Conservation (phyloP, 2,797 vertebrate species). For the Periparus ater region DNA sequence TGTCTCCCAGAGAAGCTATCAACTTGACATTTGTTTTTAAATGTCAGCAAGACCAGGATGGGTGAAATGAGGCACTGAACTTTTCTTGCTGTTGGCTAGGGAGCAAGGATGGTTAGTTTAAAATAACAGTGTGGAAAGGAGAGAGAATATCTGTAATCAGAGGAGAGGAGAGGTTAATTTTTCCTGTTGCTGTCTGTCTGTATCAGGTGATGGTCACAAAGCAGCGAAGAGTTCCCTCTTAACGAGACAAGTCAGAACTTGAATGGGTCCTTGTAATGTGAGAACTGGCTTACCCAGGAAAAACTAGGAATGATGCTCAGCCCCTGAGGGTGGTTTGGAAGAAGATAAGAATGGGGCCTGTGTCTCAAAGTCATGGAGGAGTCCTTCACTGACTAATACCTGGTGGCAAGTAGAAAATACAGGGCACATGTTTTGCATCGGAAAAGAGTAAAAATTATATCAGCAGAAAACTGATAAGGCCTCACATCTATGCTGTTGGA, state of each 20-base stretch:
- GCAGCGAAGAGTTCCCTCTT: neutral
- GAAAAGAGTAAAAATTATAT: neutral
- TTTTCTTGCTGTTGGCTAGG: neutral
- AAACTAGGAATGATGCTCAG: neutral
- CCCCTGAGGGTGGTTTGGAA: neutral
- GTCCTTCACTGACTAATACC: neutral
- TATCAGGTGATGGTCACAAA: neutral
- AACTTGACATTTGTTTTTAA: constrained; percentile 16
- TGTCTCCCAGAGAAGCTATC: neutral
- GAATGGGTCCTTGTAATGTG: neutral
- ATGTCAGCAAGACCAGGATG: neutral
- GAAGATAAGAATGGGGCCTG: neutral
- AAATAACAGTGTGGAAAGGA: neutral
- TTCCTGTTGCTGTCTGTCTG: neutral
- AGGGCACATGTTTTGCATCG: neutral
- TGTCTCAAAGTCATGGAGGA: neutral
- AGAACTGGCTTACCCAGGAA: neutral
- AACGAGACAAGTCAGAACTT: neutral
- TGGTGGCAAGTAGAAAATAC: neutral
- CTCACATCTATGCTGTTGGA: neutral
- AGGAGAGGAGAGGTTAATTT: neutral
- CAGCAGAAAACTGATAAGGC: neutral
- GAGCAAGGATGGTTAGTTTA: neutral
- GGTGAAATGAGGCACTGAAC: neutral
- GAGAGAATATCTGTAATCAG: neutral